A percentile compares a stretch with the other conserved stretches of the same genome.
These are phyloP conservation scores for Chymomyza amoena DNA, from an alignment of 2,888 invertebrate species.

Conservation along the genomic window DNA sequence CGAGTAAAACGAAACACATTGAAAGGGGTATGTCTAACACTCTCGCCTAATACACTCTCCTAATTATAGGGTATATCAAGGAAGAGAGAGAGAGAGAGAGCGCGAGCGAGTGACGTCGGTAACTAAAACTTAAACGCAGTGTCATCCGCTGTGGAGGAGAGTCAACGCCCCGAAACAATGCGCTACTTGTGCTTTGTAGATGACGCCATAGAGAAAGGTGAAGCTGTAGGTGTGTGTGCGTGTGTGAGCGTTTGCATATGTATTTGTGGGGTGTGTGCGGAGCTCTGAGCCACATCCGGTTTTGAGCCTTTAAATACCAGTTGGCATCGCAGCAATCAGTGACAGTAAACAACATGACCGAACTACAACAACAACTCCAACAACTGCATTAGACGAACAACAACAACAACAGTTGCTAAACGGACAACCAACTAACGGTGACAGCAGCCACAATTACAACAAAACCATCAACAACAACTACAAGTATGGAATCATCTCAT, in stretches of 20 bases:
- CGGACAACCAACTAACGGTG: slow-evolving; percentile 32
- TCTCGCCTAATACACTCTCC: too few relatives aligned
- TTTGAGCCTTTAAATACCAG: slow-evolving; percentile 32
- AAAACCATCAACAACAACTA: slow-evolving; percentile 2
- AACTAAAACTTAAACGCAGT: slow-evolving; percentile 45
- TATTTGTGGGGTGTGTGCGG: not conserved
- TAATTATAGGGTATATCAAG: too few relatives aligned
- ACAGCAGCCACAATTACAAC: not conserved
- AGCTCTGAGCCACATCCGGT: slow-evolving; percentile 14
- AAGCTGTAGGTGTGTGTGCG: too few relatives aligned
- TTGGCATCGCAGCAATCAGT: slow-evolving; percentile 38
- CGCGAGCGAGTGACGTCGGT: slow-evolving; percentile 8
- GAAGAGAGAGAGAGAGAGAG: not conserved
- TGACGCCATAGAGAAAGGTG: too few relatives aligned
- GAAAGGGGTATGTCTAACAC: too few relatives aligned
- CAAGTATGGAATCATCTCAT: not conserved
- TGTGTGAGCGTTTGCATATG: too few relatives aligned
- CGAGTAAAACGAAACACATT: too few relatives aligned
- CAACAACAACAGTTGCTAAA: not conserved
- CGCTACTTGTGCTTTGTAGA: not conserved
- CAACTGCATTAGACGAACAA: not conserved
- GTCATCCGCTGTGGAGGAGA: slow-evolving; percentile 42
- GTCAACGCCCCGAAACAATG: slow-evolving; percentile 20
- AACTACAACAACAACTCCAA: not conserved
- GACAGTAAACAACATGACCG: slow-evolving; percentile 3